Evolutionary conservation across 2,797 vertebrate genomes (phyloP).

Genomic region (Oreochromis mossambicus): DNA sequence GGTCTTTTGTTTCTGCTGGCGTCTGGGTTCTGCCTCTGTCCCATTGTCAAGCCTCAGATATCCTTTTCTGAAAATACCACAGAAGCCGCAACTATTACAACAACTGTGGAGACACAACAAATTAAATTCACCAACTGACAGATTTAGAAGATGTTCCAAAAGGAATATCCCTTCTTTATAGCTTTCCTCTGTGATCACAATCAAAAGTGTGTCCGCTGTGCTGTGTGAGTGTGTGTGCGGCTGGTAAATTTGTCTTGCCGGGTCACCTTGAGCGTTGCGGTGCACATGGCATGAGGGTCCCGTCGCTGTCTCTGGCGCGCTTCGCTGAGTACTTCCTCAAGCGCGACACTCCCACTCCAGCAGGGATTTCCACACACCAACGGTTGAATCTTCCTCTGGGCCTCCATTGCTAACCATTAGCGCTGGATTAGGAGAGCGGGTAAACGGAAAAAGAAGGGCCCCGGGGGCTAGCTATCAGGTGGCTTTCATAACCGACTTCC

Average conservation of each 20-base stretch:
- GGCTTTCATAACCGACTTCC: slow-evolving; percentile 47
- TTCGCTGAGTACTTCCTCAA: slow-evolving; percentile 79
- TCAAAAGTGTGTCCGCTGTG: slow-evolving; percentile 24
- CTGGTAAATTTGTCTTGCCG: slow-evolving; percentile 53
- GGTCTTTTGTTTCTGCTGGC: slow-evolving; percentile 35
- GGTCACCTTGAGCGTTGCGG: slow-evolving; percentile 77
- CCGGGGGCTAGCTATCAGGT: slow-evolving; percentile 58
- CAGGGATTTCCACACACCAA: slow-evolving; percentile 77
- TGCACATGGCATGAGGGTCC: slow-evolving; percentile 59
- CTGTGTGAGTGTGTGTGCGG: not conserved
- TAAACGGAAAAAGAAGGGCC: slow-evolving; percentile 50
- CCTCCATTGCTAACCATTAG: slow-evolving; percentile 78
- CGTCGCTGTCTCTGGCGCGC: slow-evolving; percentile 65
- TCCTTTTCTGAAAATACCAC: slow-evolving; percentile 41
- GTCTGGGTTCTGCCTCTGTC: slow-evolving; percentile 9
- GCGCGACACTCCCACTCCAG: slow-evolving; percentile 76
- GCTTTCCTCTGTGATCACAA: slow-evolving; percentile 43
- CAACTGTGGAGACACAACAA: slow-evolving; percentile 26
- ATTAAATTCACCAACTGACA: slow-evolving; percentile 40
- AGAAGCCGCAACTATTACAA: slow-evolving; percentile 5
- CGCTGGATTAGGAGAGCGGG: slow-evolving; percentile 71
- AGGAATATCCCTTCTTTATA: slow-evolving; percentile 49
- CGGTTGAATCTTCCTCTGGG: slow-evolving; percentile 69
- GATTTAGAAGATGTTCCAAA: slow-evolving; percentile 37
- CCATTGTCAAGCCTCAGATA: slow-evolving; percentile 30